Conservation (phyloP, 37 sponge, comb jelly and placozoan species). For the Beroe forskalii region DNA sequence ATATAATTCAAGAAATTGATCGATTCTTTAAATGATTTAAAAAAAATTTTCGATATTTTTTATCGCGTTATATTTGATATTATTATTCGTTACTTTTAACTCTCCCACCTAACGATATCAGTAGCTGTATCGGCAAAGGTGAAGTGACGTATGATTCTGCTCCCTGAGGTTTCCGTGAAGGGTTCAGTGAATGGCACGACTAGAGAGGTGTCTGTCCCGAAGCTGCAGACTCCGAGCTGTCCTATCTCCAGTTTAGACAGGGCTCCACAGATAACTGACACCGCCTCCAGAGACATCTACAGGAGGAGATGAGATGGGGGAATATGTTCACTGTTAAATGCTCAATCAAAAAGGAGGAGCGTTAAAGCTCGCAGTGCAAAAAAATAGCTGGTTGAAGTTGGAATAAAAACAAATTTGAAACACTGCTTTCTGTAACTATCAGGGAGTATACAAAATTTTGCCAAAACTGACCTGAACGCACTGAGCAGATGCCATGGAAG, state of each 20-base stretch:
- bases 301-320: no score
- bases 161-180: slow-evolving; percentile 74
- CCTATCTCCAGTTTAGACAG: slow-evolving; percentile 83
- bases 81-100: background rate
- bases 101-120: slow-evolving; percentile 79
- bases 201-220: slow-evolving; percentile 39
- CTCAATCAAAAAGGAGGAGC: no score
- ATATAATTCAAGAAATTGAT: no score
- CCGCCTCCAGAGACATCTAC: slow-evolving; percentile 91
- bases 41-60: no score
- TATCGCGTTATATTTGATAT: background rate
- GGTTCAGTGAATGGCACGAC: slow-evolving; percentile 71
- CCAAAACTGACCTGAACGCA: slow-evolving; percentile 77
- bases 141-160: slow-evolving; percentile 72
- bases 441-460: no score
- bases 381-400: no score
- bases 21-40: no score
- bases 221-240: slow-evolving; percentile 85
- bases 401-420: no score
- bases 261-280: slow-evolving; percentile 85
- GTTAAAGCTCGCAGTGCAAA: no score
- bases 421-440: no score
- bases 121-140: slow-evolving; percentile 78
- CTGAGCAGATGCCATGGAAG: slow-evolving; percentile 80
- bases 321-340: no score